Conservation (phyloP, 2,797 vertebrate species). For the Mormyrops boulengeri region DNA sequence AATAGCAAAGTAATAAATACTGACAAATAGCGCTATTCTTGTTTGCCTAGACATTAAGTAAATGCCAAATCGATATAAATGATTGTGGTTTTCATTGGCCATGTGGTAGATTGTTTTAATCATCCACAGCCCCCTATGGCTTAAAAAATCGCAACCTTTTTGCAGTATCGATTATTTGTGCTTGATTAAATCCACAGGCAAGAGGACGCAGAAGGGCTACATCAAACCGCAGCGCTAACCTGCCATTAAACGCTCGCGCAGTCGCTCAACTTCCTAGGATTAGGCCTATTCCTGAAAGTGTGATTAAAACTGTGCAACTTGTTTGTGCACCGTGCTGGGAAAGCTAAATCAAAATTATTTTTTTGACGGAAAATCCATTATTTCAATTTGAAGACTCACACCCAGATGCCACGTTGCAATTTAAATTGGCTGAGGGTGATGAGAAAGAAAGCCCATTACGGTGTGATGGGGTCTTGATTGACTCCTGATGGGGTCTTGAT, state of each 20-base stretch:
- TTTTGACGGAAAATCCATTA: slow-evolving; percentile 5
- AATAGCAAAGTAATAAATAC: background rate
- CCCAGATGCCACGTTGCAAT: background rate
- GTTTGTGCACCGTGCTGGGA: background rate
- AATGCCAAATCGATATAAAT: background rate
- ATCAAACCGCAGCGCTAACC: background rate
- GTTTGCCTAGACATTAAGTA: background rate
- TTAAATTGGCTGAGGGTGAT: slow-evolving; percentile 5
- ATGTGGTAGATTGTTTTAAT: slow-evolving; percentile 2
- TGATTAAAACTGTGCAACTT: background rate
- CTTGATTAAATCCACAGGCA: background rate
- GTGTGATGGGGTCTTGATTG: background rate
- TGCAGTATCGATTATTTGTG: background rate
- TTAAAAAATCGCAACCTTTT: background rate
- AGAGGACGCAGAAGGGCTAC: background rate
- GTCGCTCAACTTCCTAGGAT: background rate
- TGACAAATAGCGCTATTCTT: background rate
- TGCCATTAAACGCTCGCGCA: background rate
- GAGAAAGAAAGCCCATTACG: background rate
- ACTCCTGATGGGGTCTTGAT: background rate
- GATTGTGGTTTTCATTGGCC: background rate
- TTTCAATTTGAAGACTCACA: background rate
- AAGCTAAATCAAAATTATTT: background rate
- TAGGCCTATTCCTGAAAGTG: background rate
- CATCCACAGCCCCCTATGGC: background rate